These are phyloP conservation scores for Leucophora obtusa DNA, from an alignment of 2,888 invertebrate species.

Conservation along the genomic window DNA sequence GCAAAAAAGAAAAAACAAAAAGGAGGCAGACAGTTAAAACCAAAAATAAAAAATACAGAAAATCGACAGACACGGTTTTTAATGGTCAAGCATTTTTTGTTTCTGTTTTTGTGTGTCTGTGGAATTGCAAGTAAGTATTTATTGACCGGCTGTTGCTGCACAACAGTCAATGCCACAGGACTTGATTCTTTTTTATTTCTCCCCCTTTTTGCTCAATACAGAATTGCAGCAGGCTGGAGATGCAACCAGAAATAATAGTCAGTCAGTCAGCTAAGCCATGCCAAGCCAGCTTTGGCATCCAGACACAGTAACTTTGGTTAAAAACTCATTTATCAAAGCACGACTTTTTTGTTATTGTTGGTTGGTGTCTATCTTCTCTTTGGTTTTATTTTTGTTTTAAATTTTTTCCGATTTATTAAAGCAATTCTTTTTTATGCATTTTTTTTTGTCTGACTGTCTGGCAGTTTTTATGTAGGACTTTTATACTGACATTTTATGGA, in stretches of 20 bases:
- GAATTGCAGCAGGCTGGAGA: slow-evolving; percentile 48
- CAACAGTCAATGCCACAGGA: slow-evolving; percentile 55
- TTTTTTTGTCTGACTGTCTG: slow-evolving; percentile 15
- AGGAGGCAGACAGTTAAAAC: slow-evolving; percentile 36
- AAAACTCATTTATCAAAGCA: slow-evolving; percentile 68
- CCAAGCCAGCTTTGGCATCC: slow-evolving; percentile 12
- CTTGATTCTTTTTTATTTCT: slow-evolving; percentile 24
- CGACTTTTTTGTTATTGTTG: slow-evolving; percentile 56
- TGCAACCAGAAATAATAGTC: slow-evolving; percentile 32
- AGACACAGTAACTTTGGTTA: slow-evolving; percentile 49
- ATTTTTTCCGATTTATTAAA: slow-evolving; percentile 38
- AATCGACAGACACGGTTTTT: slow-evolving; percentile 49
- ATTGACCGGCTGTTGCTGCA: slow-evolving; percentile 54
- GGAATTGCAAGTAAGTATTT: not conserved
- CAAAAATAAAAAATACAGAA: slow-evolving; percentile 1
- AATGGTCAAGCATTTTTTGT: slow-evolving; percentile 53
- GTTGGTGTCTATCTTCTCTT: slow-evolving; percentile 42
- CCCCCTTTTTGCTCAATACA: slow-evolving; percentile 41
- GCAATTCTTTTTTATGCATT: slow-evolving; percentile 20
- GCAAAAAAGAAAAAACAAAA: too few relatives aligned
- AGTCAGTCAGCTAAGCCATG: slow-evolving; percentile 11
- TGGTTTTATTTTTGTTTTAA: slow-evolving; percentile 25
- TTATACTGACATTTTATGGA: slow-evolving; percentile 28
- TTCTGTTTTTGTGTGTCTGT: slow-evolving; percentile 12
- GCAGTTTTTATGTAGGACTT: slow-evolving; percentile 27